Conservation (phyloP, 2,888 invertebrate genomes). For the Cataglyphis cursor region DNA sequence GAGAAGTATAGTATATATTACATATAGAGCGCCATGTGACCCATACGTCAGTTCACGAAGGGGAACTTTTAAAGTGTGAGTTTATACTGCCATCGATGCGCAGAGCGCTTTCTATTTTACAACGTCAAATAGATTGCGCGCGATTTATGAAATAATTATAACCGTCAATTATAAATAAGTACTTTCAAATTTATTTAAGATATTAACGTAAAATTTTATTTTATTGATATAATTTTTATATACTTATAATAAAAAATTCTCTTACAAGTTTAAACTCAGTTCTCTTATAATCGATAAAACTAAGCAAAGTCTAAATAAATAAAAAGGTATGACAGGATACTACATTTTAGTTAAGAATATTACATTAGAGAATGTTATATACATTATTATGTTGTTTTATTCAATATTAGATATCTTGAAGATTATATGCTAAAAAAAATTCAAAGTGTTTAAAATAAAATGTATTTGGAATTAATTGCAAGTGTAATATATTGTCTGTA, state of each 20-base stretch:
- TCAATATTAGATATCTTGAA: neutral
- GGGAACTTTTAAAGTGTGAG: slow-evolving; percentile 37
- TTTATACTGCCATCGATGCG: slow-evolving; percentile 12
- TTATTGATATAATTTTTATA: neutral
- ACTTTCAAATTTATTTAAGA: neutral
- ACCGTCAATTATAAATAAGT: neutral
- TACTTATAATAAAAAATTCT: neutral
- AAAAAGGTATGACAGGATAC: neutral
- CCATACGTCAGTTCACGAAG: slow-evolving; percentile 34
- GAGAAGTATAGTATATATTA: slow-evolving; percentile 47
- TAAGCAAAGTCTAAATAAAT: neutral
- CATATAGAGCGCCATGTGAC: slow-evolving; percentile 34
- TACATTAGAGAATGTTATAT: neutral
- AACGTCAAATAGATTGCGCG: neutral
- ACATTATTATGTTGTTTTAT: neutral
- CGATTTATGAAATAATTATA: neutral
- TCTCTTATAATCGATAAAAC: neutral
- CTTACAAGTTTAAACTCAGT: too few relatives aligned
- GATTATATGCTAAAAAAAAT: neutral
- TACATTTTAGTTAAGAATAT: neutral
- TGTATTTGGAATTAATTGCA: neutral
- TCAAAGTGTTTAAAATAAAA: neutral
- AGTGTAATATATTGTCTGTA: neutral
- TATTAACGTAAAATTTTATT: neutral
- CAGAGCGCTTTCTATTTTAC: neutral